These are phyloP conservation scores for Nebria salina DNA, from an alignment of 2,888 invertebrate species.

Conservation along the genomic window DNA sequence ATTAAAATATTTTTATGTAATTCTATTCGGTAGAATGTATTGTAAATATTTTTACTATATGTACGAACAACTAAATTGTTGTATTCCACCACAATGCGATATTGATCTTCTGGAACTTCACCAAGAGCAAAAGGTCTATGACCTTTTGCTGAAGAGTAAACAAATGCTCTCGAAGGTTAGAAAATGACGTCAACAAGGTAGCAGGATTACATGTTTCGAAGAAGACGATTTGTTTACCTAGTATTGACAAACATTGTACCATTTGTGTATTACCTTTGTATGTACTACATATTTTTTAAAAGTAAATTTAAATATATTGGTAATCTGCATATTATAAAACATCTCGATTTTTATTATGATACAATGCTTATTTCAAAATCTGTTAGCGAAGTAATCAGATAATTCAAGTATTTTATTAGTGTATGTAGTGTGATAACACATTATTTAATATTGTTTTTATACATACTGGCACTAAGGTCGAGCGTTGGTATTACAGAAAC, in stretches of 20 bases:
- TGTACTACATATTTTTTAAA: too few species aligned
- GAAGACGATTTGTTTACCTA: conserved; percentile 18
- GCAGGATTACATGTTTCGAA: conserved; percentile 61
- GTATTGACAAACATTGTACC: background rate
- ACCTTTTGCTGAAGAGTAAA: conserved; percentile 39
- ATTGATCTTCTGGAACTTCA: background rate
- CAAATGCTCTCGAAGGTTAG: conserved; percentile 41
- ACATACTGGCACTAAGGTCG: too few species aligned
- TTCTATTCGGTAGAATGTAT: background rate
- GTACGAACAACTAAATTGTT: background rate
- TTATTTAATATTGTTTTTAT: too few species aligned
- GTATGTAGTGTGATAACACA: too few species aligned
- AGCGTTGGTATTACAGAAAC: too few species aligned
- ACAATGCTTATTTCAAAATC: too few species aligned
- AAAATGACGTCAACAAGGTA: conserved; percentile 68
- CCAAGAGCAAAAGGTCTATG: conserved; percentile 22
- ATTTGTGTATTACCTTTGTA: background rate
- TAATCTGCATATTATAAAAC: too few species aligned
- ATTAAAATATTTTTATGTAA: too few species aligned
- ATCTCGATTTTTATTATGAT: too few species aligned
- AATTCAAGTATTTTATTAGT: too few species aligned
- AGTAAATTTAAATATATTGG: too few species aligned
- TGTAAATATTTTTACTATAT: background rate
- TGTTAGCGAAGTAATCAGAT: too few species aligned
- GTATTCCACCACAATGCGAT: background rate